phyloP scores from a whole-genome alignment of 1,140 invertebrate species.

The Papilio polytes region DNA sequence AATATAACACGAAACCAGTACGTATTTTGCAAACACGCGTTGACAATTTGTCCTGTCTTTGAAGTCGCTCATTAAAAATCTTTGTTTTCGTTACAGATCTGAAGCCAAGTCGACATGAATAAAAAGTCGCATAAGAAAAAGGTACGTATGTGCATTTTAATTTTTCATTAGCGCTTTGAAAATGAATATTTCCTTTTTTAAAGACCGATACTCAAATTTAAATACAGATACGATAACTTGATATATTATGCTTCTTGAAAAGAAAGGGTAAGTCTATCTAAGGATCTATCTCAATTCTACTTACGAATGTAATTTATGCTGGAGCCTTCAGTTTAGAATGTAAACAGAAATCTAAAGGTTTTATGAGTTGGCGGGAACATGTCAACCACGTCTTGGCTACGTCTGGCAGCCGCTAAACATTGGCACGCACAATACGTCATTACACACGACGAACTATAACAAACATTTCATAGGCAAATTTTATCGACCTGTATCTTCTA shows the following conservation, averaged over 20 bases:
- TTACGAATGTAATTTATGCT: neutral
- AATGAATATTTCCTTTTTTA: too few species aligned
- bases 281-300: neutral
- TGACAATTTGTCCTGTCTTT: neutral
- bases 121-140: slow-evolving; percentile 78
- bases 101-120: slow-evolving; percentile 54
- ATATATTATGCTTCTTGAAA: neutral
- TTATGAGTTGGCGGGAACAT: neutral
- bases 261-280: too few species aligned
- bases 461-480: neutral
- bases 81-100: slow-evolving; percentile 60
- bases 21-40: neutral
- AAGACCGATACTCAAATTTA: neutral
- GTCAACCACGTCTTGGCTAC: neutral
- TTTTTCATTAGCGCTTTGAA: neutral
- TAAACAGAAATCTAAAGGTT: neutral
- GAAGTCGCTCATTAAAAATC: slow-evolving; percentile 40
- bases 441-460: neutral
- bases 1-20: neutral
- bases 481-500: too few species aligned
- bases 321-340: neutral
- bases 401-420: neutral
- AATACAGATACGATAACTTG: neutral
- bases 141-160: slow-evolving; percentile 50
- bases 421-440: neutral